Conservation (phyloP, 2,888 invertebrate species). For the Lissonota sp. region DNA sequence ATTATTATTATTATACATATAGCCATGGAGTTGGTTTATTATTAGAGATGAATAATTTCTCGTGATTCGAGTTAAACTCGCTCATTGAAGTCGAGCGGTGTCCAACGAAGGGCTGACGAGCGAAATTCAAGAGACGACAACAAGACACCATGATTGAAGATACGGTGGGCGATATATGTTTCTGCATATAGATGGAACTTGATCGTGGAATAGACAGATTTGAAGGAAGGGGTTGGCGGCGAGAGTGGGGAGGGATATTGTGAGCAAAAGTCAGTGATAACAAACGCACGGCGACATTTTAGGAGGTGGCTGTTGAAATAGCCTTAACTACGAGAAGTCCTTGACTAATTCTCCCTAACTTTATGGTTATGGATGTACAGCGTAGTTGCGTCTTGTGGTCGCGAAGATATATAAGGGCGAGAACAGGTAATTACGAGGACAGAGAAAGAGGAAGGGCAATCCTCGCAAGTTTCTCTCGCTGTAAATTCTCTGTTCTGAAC, state of each 20-base stretch:
- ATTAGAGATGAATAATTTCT: conserved; percentile 17
- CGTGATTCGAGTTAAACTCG: conserved; percentile 2
- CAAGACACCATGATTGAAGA: conserved; percentile 30
- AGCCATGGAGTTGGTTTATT: neutral
- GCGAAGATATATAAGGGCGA: conserved; percentile 18
- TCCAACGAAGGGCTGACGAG: neutral
- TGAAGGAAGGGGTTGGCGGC: neutral
- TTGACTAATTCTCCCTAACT: conserved; percentile 57
- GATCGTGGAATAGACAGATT: conserved; percentile 65
- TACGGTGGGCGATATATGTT: conserved; percentile 70
- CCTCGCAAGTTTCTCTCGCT: conserved; percentile 11
- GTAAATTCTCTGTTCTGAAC: neutral
- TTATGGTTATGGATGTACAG: conserved; percentile 39
- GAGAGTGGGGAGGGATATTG: conserved; percentile 1
- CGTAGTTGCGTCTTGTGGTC: conserved; percentile 15
- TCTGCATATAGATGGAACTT: conserved; percentile 79
- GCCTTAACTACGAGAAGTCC: conserved; percentile 36
- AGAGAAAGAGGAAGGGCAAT: neutral
- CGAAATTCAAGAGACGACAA: conserved; percentile 13
- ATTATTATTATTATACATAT: neutral
- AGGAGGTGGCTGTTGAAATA: conserved; percentile 3
- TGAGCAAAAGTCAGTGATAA: conserved; percentile 17
- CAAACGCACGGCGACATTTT: neutral
- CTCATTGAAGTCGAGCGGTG: conserved; percentile 24
- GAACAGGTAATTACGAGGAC: conserved; percentile 48